phyloP scores from a whole-genome alignment of 2,888 invertebrate genomes.

The Drosophila fungiperda region DNA sequence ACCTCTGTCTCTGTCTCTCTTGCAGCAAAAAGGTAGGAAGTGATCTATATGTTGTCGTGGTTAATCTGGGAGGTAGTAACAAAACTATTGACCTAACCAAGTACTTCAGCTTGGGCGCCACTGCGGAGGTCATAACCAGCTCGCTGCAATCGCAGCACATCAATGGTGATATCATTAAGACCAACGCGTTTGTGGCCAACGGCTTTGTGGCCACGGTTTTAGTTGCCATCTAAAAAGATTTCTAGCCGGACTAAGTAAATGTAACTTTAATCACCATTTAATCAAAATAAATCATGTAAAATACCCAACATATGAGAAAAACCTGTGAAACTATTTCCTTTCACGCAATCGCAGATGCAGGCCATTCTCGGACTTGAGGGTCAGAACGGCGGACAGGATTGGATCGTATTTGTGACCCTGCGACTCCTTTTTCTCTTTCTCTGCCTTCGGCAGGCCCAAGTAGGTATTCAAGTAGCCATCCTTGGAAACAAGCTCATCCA shows the following conservation, averaged over 20 bases:
- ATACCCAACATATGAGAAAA: neutral
- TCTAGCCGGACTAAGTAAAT: neutral
- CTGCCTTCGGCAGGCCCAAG: slow-evolving; percentile 52
- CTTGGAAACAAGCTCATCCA: slow-evolving; percentile 72
- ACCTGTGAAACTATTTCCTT: slow-evolving; percentile 51
- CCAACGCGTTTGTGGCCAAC: slow-evolving; percentile 68
- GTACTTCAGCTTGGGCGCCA: slow-evolving; percentile 68
- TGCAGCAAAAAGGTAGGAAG: slow-evolving; percentile 73
- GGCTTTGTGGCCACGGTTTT: slow-evolving; percentile 82
- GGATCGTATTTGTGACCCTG: slow-evolving; percentile 83
- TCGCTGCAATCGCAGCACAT: slow-evolving; percentile 81
- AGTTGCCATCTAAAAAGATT: slow-evolving; percentile 61
- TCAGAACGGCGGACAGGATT: slow-evolving; percentile 85
- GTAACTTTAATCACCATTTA: neutral
- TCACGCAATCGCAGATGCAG: slow-evolving; percentile 84
- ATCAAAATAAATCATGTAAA: slow-evolving; percentile 2
- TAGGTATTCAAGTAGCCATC: slow-evolving; percentile 71
- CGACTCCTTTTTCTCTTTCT: slow-evolving; percentile 40
- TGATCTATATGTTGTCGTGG: slow-evolving; percentile 84
- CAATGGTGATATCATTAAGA: slow-evolving; percentile 81
- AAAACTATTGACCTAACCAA: slow-evolving; percentile 85
- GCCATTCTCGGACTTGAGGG: slow-evolving; percentile 86
- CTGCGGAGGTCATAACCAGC: slow-evolving; percentile 83
- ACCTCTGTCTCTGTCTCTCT: neutral
- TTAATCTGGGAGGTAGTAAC: slow-evolving; percentile 86